phyloP scores from a whole-genome alignment of 2,888 invertebrate genomes.

The Macrostomum cliftonense region DNA sequence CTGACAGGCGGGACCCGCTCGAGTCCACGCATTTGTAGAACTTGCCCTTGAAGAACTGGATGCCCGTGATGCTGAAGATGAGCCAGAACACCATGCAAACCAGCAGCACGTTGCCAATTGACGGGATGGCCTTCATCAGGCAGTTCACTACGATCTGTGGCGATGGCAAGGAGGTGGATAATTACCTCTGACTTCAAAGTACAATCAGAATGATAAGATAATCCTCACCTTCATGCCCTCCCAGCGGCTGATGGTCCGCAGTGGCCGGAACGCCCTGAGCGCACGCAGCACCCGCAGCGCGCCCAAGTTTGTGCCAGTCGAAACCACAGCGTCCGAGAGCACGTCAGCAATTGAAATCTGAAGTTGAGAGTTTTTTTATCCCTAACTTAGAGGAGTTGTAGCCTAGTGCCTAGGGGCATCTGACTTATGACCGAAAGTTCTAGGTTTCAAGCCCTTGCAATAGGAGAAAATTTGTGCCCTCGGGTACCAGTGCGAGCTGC shows the following conservation, averaged over 20 bases:
- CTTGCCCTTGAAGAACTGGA: slow-evolving; percentile 56
- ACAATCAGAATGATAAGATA: too few species aligned
- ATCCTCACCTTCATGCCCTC: slow-evolving; percentile 67
- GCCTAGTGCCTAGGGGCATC: too few species aligned
- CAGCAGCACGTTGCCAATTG: slow-evolving; percentile 83
- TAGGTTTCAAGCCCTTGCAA: too few species aligned
- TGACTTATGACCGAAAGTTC: too few species aligned
- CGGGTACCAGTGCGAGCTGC: too few species aligned
- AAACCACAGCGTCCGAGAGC: too few species aligned
- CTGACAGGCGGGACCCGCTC: slow-evolving; percentile 35
- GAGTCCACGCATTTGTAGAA: slow-evolving; percentile 72
- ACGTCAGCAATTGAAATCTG: too few species aligned
- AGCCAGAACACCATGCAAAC: slow-evolving; percentile 94
- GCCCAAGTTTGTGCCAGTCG: slow-evolving; percentile 12
- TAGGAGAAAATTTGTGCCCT: too few species aligned
- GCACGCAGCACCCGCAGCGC: slow-evolving; percentile 73
- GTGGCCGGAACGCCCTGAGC: slow-evolving; percentile 69
- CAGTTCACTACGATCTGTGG: slow-evolving; percentile 77
- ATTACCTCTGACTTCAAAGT: too few species aligned
- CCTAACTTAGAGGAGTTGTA: too few species aligned
- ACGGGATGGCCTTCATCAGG: slow-evolving; percentile 87
- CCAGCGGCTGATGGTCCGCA: slow-evolving; percentile 84
- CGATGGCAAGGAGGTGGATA: too few species aligned
- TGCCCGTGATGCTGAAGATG: slow-evolving; percentile 75
- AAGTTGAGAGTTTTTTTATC: too few species aligned